A percentile compares a stretch with the other conserved stretches of the same genome.
phyloP scores from a whole-genome alignment of 2,888 invertebrate genomes.

The Hecatera dysodea region DNA sequence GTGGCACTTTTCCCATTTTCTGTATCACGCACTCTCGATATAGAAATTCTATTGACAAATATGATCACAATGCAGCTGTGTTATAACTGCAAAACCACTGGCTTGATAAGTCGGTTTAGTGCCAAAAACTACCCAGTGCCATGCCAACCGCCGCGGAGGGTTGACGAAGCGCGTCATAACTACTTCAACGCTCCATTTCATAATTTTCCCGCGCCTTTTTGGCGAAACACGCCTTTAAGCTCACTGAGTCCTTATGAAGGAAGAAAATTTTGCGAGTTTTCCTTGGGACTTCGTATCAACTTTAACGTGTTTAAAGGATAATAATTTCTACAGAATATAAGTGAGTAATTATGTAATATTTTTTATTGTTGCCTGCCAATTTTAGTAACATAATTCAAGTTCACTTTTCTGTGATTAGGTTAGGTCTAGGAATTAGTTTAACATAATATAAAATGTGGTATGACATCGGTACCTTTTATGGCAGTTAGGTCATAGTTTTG shows the following conservation, averaged over 20 bases:
- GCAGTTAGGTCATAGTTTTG: slow-evolving; percentile 36
- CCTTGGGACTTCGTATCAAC: slow-evolving; percentile 76
- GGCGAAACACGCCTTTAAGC: slow-evolving; percentile 69
- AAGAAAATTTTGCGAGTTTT: slow-evolving; percentile 76
- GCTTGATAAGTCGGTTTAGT: slow-evolving; percentile 75
- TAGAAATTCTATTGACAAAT: slow-evolving; percentile 68
- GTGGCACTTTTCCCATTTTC: slow-evolving; percentile 58
- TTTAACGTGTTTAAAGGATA: slow-evolving; percentile 81
- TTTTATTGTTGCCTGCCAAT: neutral
- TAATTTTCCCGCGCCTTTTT: slow-evolving; percentile 74
- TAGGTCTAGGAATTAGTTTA: neutral
- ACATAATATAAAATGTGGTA: neutral
- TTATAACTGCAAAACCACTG: slow-evolving; percentile 67
- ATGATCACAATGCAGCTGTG: slow-evolving; percentile 64
- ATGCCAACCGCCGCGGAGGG: slow-evolving; percentile 79
- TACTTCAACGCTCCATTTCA: slow-evolving; percentile 48
- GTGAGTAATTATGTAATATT: slow-evolving; percentile 71
- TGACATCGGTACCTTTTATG: neutral
- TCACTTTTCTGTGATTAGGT: neutral
- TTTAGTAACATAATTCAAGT: neutral
- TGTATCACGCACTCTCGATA: slow-evolving; percentile 49
- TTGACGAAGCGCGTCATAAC: slow-evolving; percentile 72
- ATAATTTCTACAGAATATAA: slow-evolving; percentile 87
- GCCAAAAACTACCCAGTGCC: slow-evolving; percentile 85
- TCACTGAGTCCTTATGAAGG: slow-evolving; percentile 85